Evolutionary conservation across 2,113 vertebrate genomes (phyloP).

Genomic region (Zosterops lateralis): DNA sequence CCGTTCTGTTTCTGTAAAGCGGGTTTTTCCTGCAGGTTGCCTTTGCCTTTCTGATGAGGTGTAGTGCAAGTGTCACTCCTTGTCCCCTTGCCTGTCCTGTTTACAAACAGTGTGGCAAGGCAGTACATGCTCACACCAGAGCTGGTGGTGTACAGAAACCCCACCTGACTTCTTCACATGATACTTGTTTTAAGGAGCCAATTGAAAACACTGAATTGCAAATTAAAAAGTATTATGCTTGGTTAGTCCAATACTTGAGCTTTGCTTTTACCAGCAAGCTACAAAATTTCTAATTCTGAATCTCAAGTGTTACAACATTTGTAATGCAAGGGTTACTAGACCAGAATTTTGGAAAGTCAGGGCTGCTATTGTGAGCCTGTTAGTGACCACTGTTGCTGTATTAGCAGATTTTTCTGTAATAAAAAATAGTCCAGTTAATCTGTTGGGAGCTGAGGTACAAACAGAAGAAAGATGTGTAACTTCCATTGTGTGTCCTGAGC

Average conservation of each 20-base stretch:
- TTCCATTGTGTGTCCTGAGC: background rate
- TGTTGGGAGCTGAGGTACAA: background rate
- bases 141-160: background rate
- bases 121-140: background rate
- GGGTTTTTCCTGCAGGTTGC: background rate
- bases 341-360: background rate
- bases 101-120: background rate
- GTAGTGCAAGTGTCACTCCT: background rate
- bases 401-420: background rate
- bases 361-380: background rate
- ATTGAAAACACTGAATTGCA: background rate
- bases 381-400: background rate
- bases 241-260: background rate
- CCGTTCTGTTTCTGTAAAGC: background rate
- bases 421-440: background rate
- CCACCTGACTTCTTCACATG: background rate
- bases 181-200: background rate
- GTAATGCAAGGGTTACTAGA: background rate
- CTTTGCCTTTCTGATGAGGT: background rate
- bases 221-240: background rate
- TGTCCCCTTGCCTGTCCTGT: background rate
- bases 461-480: background rate
- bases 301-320: background rate
- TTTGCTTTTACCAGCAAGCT: background rate
- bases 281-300: background rate